A percentile compares a stretch with the other conserved stretches of the same genome.
These are phyloP conservation scores for Anthopleura xanthogrammica DNA, from an alignment of 92 coral and sea anemone genomes.

Conservation along the genomic window DNA sequence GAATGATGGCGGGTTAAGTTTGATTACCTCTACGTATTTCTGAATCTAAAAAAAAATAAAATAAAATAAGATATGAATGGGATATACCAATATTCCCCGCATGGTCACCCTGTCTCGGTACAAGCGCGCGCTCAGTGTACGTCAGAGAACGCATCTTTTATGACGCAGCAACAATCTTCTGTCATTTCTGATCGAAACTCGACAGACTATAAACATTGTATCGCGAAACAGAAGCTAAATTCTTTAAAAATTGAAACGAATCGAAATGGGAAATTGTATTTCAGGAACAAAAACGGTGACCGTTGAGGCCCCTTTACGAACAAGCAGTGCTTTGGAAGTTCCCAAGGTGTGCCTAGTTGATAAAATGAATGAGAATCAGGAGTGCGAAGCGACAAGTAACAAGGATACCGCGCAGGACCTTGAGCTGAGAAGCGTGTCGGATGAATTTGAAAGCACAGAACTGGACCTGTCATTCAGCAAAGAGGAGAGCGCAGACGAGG, in stretches of 20 bases:
- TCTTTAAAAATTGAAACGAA: not conserved
- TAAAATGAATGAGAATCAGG: not conserved
- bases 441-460: constrained; percentile 20
- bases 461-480: constrained; percentile 20
- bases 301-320: not conserved
- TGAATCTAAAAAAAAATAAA: constrained; percentile 38
- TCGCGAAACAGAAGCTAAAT: not conserved
- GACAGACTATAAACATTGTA: not conserved
- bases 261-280: constrained; percentile 21
- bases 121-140: not conserved
- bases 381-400: not conserved
- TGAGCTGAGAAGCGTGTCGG: constrained; percentile 8
- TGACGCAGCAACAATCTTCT: not conserved
- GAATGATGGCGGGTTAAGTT: constrained; percentile 77
- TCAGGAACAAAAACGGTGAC: not conserved
- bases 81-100: not conserved
- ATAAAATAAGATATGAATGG: not conserved
- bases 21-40: constrained; percentile 46
- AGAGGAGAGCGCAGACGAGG: constrained; percentile 4
- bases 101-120: constrained; percentile 5
- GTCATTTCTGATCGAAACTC: constrained; percentile 9
- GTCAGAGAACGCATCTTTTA: not conserved
- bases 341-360: not conserved
- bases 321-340: not conserved
- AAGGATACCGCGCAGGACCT: not conserved